Base-by-base conservation (phyloP, 2,797 vertebrate species). In the Acropternis orthonyx region DNA sequence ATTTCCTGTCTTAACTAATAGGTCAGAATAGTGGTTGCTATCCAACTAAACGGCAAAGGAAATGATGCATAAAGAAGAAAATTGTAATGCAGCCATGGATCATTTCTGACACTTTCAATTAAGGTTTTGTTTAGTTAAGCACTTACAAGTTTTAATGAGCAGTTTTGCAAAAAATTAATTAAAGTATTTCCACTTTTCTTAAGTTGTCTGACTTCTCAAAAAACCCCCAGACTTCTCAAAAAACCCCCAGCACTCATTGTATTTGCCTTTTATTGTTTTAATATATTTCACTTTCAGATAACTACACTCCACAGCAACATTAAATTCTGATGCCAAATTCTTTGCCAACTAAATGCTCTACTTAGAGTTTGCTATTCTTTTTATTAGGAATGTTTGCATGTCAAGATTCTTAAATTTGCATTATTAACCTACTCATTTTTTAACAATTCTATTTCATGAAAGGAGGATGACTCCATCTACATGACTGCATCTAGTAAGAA, bases 91-190 rank as follows among this genome's bases (percentile, higher is more conserved):
- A 95, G 93, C 56, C 9, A 48, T 93, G 73, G 94, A 97, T 96
- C 96, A 95, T 82, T 95, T 96, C 89, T 97, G 96, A 95, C 95
- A 96, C 85, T 93, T 97, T 91, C 73, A 92, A 96, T 96, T 97
- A 96, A 63, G 41, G 61, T 94, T 97, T 93, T 97, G 95, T 97
- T 98, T 96, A 96, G 92, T 96, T 96, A 97, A 95, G 92, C 59
- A 92, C 73, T 94, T 96, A 75, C 20, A 91, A 84, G 77, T 96
- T 94, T 93, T 96, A 97, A 97, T 96, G 74, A 97, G 92, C 2
- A 9, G 39, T 73, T 95, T 79, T 82, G 75, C 6, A 80, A 90
- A 97, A 96, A 96, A 91, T 73, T 95, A 93, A 89, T 84, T 74
- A 88, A 73, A 89, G 68, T 3, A 89, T 76, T 91, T 85, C 44